These are phyloP conservation scores for Diorhabda sublineata DNA, from an alignment of 1,140 invertebrate genomes.

Conservation along the genomic window DNA sequence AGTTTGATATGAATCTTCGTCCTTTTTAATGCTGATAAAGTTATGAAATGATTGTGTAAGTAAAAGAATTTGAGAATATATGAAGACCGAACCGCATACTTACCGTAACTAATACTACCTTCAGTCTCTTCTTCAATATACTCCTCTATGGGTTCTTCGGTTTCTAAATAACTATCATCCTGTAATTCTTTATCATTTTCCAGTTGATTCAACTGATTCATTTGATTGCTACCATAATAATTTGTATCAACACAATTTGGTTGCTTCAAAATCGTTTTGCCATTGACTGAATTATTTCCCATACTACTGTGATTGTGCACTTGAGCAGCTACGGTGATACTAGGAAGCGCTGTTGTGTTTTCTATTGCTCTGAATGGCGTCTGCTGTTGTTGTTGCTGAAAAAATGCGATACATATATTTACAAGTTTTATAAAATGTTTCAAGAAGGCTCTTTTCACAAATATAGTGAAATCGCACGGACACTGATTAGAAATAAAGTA, in stretches of 20 bases:
- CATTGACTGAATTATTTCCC: constrained; percentile 25
- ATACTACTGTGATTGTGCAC: constrained; percentile 27
- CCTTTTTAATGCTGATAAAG: too few species aligned
- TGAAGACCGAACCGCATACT: background rate
- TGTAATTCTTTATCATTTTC: constrained; percentile 26
- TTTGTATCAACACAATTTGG: constrained; percentile 48
- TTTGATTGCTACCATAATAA: constrained; percentile 17
- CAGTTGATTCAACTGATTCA: constrained; percentile 17
- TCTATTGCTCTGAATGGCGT: constrained; percentile 36
- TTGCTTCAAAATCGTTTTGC: constrained; percentile 46
- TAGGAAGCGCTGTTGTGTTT: constrained; percentile 44
- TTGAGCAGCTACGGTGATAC: constrained; percentile 26
- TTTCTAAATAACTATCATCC: constrained; percentile 38
- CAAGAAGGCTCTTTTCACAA: too few species aligned
- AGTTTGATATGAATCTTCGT: too few species aligned
- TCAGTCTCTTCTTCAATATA: constrained; percentile 46
- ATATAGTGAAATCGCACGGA: too few species aligned
- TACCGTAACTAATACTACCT: constrained; percentile 18
- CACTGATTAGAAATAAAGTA: background rate
- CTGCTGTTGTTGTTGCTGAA: constrained; percentile 21
- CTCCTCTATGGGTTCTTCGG: constrained; percentile 50
- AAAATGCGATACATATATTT: background rate
- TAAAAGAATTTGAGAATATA: background rate
- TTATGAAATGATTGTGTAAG: background rate
- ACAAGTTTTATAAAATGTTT: too few species aligned